These are phyloP conservation scores for Coleophora deauratella DNA, from an alignment of 2,888 invertebrate species.

Conservation along the genomic window DNA sequence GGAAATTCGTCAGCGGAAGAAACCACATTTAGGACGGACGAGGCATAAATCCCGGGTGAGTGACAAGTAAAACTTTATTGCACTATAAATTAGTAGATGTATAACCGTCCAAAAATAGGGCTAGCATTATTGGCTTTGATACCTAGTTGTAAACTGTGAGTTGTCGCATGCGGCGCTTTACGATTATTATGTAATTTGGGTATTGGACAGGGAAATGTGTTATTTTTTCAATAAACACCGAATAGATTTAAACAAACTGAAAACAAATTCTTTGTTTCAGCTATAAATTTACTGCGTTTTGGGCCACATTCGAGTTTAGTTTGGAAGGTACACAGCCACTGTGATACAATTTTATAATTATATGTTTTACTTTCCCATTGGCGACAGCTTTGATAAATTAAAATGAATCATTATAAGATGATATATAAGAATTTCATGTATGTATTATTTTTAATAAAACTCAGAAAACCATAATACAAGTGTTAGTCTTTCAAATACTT, in stretches of 20 bases:
- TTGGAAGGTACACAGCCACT: too few species aligned
- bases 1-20: slow-evolving; percentile 68
- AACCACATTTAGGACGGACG: slow-evolving; percentile 65
- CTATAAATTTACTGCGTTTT: too few species aligned
- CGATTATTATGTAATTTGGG: slow-evolving; percentile 31
- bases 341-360: too few species aligned
- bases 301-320: too few species aligned
- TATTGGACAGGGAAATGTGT: slow-evolving; percentile 16
- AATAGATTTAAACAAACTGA: too few species aligned
- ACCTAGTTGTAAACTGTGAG: slow-evolving; percentile 55
- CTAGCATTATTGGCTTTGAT: slow-evolving; percentile 48
- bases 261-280: slow-evolving; percentile 2
- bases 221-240: slow-evolving; percentile 5
- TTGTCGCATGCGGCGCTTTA: slow-evolving; percentile 56
- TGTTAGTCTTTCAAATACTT: background rate
- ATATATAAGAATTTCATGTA: too few species aligned
- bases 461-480: too few species aligned
- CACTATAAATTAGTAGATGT: slow-evolving; percentile 64
- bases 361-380: too few species aligned
- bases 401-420: too few species aligned
- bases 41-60: slow-evolving; percentile 62
- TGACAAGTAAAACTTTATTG: slow-evolving; percentile 71
- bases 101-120: slow-evolving; percentile 58
- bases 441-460: too few species aligned
- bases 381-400: too few species aligned